phyloP scores from a whole-genome alignment of 2,113 vertebrate species.

The Pterophyllum scalare region DNA sequence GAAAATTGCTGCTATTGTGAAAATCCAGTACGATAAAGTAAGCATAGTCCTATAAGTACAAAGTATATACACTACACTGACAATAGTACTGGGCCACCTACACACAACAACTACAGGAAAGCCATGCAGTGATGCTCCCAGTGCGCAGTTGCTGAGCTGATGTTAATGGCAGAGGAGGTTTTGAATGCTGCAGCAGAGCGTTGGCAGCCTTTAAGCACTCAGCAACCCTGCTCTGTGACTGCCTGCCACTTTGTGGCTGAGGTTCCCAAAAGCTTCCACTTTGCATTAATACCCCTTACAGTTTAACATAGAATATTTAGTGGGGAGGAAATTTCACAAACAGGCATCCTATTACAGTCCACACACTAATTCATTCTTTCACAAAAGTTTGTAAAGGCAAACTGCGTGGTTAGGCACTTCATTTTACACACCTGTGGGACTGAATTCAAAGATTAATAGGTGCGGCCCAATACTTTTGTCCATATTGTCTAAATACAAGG shows the following conservation, averaged over 20 bases:
- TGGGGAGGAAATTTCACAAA: not conserved
- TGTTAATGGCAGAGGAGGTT: not conserved
- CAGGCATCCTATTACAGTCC: not conserved
- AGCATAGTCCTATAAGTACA: not conserved
- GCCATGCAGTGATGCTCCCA: not conserved
- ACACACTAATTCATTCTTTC: not conserved
- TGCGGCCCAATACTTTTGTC: not conserved
- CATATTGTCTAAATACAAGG: not conserved
- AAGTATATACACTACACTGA: too few relatives aligned
- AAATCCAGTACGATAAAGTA: not conserved
- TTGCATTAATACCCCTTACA: not conserved
- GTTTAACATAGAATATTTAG: not conserved
- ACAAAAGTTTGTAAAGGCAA: not conserved
- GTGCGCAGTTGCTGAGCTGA: not conserved
- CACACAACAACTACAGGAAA: not conserved
- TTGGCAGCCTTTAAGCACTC: not conserved
- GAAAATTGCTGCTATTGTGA: not conserved
- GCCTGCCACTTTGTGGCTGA: not conserved
- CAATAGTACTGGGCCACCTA: not conserved
- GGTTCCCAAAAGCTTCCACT: not conserved
- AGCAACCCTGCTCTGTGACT: not conserved
- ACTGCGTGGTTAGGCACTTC: not conserved
- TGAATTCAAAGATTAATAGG: not conserved
- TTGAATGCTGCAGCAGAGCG: not conserved
- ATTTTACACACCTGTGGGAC: not conserved